These are phyloP conservation scores for Orthosia gothica DNA, from an alignment of 2,888 invertebrate genomes.

Conservation along the genomic window DNA sequence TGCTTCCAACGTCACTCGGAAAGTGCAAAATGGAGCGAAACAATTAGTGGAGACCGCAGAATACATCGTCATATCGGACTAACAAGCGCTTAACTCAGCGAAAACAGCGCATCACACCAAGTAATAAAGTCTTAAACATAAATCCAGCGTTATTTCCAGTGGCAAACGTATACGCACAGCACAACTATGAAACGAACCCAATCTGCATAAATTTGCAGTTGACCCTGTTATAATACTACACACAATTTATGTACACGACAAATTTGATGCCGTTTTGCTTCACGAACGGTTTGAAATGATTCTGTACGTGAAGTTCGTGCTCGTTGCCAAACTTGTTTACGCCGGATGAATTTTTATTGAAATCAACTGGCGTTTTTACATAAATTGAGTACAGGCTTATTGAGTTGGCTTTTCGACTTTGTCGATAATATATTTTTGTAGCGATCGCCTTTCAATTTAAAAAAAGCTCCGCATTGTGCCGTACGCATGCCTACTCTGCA, in stretches of 20 bases:
- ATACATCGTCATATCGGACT: slow-evolving; percentile 61
- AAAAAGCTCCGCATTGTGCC: slow-evolving; percentile 27
- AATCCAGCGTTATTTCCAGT: slow-evolving; percentile 82
- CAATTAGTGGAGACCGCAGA: slow-evolving; percentile 66
- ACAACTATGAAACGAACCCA: slow-evolving; percentile 82
- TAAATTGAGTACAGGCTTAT: slow-evolving; percentile 67
- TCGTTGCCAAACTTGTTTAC: slow-evolving; percentile 69
- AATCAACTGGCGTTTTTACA: slow-evolving; percentile 68
- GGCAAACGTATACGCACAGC: slow-evolving; percentile 81
- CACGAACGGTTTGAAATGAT: slow-evolving; percentile 72
- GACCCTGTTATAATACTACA: slow-evolving; percentile 82
- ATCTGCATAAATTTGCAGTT: slow-evolving; percentile 88
- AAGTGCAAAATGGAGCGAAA: slow-evolving; percentile 63
- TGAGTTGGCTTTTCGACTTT: slow-evolving; percentile 64
- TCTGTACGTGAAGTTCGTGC: slow-evolving; percentile 67
- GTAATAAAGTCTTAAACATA: slow-evolving; percentile 82
- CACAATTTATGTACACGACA: slow-evolving; percentile 76
- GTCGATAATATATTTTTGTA: slow-evolving; percentile 54
- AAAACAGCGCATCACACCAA: slow-evolving; percentile 69
- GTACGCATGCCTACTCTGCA: slow-evolving; percentile 5
- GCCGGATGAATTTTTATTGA: slow-evolving; percentile 68
- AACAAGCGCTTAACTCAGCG: slow-evolving; percentile 67
- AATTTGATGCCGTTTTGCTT: slow-evolving; percentile 74
- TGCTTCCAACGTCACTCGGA: slow-evolving; percentile 35
- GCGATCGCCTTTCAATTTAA: slow-evolving; percentile 52